Conservation (phyloP, 2,797 vertebrate genomes). For the Ibycter americanus region DNA sequence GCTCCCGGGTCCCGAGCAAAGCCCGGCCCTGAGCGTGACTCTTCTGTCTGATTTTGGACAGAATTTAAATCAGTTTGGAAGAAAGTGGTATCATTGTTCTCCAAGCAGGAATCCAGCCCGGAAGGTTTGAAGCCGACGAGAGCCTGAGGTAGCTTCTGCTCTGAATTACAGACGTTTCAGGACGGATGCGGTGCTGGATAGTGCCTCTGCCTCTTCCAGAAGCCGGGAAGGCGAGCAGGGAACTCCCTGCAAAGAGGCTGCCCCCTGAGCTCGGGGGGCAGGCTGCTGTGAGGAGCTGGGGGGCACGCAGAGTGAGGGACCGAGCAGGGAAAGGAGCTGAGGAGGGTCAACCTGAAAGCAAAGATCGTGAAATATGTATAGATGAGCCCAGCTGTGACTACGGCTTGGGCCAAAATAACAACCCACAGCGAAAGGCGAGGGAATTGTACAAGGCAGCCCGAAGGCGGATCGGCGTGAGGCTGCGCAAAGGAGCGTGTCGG, state of each 20-base stretch:
- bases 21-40: neutral
- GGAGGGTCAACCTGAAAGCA: neutral
- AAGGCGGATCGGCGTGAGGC: neutral
- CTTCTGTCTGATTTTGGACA: neutral
- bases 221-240: neutral
- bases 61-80: neutral
- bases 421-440: neutral
- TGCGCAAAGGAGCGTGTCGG: neutral
- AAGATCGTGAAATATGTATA: neutral
- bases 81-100: neutral
- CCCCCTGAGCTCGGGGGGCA: neutral
- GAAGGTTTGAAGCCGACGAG: neutral
- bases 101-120: neutral
- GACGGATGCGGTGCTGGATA: neutral
- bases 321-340: neutral
- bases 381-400: neutral
- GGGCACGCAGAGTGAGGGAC: neutral
- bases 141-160: neutral
- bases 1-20: neutral
- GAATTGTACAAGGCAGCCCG: neutral
- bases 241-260: neutral
- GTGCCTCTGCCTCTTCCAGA: neutral
- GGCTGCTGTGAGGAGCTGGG: neutral
- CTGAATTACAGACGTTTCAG: neutral
- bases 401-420: conserved; percentile 9